These are phyloP conservation scores for Falco rusticolus DNA, from an alignment of 2,797 vertebrate genomes.

Conservation along the genomic window DNA sequence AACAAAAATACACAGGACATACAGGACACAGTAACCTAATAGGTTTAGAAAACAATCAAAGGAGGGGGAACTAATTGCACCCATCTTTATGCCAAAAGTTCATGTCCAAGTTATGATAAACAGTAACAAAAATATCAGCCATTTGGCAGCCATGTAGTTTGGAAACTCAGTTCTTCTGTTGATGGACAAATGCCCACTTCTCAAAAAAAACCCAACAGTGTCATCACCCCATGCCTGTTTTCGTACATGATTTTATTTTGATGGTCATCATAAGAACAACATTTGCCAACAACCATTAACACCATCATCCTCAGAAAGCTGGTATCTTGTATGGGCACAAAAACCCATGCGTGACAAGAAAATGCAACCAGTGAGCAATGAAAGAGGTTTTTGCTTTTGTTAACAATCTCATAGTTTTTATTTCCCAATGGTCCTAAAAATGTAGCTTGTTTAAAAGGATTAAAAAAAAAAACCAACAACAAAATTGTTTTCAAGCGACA, in stretches of 20 bases:
- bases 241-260: background rate
- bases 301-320: background rate
- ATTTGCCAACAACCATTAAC: background rate
- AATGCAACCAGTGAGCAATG: background rate
- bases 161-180: background rate
- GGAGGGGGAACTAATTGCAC: background rate
- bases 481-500: background rate
- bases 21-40: background rate
- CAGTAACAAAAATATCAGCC: background rate
- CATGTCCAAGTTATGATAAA: conserved; percentile 1
- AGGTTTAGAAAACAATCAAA: conserved; percentile 14
- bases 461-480: background rate
- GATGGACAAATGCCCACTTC: background rate
- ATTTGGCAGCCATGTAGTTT: background rate
- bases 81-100: background rate
- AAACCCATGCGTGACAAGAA: background rate
- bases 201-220: background rate
- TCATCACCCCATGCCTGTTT: background rate
- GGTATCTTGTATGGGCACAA: background rate
- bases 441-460: background rate
- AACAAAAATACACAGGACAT: conserved; percentile 3
- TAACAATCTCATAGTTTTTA: background rate
- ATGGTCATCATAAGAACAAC: background rate
- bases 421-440: background rate
- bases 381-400: background rate